phyloP scores from a whole-genome alignment of 2,113 vertebrate genomes.

The Piliocolobus tephrosceles region DNA sequence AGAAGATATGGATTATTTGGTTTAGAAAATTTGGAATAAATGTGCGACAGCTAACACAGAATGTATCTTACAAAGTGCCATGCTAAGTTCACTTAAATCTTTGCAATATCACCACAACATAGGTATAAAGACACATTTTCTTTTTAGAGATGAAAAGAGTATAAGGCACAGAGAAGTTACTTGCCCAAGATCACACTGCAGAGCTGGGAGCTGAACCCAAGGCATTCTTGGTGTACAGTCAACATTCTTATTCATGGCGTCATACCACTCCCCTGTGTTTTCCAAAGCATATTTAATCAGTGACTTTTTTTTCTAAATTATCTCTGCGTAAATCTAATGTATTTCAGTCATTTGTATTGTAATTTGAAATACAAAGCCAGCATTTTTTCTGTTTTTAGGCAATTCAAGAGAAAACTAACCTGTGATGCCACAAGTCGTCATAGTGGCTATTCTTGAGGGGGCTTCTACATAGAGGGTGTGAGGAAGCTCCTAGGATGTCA shows the following conservation, averaged over 20 bases:
- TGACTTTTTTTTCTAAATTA: not conserved
- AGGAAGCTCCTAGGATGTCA: not conserved
- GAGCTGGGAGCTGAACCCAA: not conserved
- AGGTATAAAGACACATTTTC: not conserved
- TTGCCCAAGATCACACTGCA: not conserved
- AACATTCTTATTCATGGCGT: not conserved
- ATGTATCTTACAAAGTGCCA: not conserved
- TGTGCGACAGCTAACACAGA: not conserved
- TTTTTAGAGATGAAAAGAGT: not conserved
- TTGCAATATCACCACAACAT: not conserved
- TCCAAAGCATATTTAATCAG: not conserved
- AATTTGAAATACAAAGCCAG: not conserved
- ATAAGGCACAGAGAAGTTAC: not conserved
- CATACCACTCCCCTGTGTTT: not conserved
- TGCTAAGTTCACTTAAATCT: not conserved
- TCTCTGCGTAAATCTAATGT: not conserved
- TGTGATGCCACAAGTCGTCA: not conserved
- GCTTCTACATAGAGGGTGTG: fast-evolving
- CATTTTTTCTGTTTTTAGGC: slow-evolving; percentile 16
- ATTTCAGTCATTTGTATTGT: not conserved
- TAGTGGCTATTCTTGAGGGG: not conserved
- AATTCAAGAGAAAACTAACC: not conserved
- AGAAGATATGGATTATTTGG: not conserved
- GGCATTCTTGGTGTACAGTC: not conserved
- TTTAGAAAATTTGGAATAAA: not conserved